Base-by-base conservation (phyloP, 2,888 invertebrate genomes). In the Agapetus fuscipes region DNA sequence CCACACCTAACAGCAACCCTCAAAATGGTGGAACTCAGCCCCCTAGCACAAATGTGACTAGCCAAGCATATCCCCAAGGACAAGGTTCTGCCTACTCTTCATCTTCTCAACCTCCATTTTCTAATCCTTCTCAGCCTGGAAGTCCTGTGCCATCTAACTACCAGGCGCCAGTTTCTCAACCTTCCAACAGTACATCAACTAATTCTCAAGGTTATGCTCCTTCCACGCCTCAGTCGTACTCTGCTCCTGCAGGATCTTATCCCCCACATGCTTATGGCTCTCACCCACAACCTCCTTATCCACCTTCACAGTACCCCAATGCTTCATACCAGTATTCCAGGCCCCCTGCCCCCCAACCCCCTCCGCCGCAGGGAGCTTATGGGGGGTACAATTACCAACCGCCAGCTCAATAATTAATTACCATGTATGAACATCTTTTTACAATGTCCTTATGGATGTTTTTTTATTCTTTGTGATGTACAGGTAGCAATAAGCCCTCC, bases 311-410 rank as follows among this genome's bases (percentile, higher is more conserved):
- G 58, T 61, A 72, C 56, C 76, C 76, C 39, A 72, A 72, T 6
- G 66, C 71, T 4, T 73, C 72, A 0, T 74, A 74, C 45, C 74
- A 59, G 37, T 70, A 73, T 43, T 68, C 74, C 2, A 67, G 74
- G 3, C 72, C 74, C 3, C 76, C 77, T 1, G 75, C 77, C 3
- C 82, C 80, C 3, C 82, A 82, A 46, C 80, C 79, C 3, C 80
- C 78, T 14, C 82, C 76, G 5, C 76, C 83, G 4, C 80, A 83
- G 48, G 79, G 80, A 41, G 76, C 77, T 43, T 87, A 87, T 56
- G 78, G 74, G 5, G 80, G 83, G 26, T 86, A 85, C 56, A 78
- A 83, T 34, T 85, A 84, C 56, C 85, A 86, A 53, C 86, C 86
- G 45, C 83, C 84, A 34, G 73, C 78, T 17, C 80, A 81, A 58